phyloP scores from a whole-genome alignment of 2,888 invertebrate species.

The Parnassius smintheus region DNA sequence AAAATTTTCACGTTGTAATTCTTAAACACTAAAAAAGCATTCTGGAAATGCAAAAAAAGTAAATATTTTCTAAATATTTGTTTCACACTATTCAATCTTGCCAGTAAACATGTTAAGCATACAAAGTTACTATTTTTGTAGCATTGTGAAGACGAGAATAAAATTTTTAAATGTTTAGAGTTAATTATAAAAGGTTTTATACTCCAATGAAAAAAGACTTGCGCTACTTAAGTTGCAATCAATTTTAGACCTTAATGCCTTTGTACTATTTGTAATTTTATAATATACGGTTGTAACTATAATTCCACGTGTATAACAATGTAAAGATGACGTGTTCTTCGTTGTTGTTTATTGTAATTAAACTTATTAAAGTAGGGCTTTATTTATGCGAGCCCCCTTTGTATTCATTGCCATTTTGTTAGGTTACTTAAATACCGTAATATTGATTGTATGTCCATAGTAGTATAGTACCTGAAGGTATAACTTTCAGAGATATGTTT shows the following conservation, averaged over 20 bases:
- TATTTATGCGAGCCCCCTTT: conserved; percentile 12
- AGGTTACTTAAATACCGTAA: conserved; percentile 13
- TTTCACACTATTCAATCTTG: conserved; percentile 19
- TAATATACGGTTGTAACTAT: conserved; percentile 7
- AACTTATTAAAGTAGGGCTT: neutral
- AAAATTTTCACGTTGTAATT: too few relatives aligned
- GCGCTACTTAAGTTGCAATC: conserved; percentile 13
- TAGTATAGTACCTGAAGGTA: conserved; percentile 23
- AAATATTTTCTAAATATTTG: neutral
- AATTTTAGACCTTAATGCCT: conserved; percentile 8
- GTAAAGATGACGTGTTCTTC: conserved; percentile 9
- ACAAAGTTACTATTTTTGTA: conserved; percentile 1
- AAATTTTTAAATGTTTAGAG: neutral
- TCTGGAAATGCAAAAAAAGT: neutral
- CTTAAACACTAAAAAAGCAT: too few relatives aligned
- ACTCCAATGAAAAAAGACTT: conserved; percentile 4
- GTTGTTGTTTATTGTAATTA: conserved; percentile 21
- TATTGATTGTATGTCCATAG: conserved; percentile 13
- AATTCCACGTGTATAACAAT: conserved; percentile 12
- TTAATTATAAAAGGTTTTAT: neutral
- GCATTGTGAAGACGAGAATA: neutral
- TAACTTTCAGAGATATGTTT: conserved; percentile 17
- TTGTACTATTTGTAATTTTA: conserved; percentile 1
- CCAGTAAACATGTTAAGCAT: conserved; percentile 13
- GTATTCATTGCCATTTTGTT: conserved; percentile 26